Evolutionary conservation across 2,113 vertebrate genomes (phyloP), one percentile per base, ranked within the genome.

Genomic region (Atherinomorus stipes): DNA sequence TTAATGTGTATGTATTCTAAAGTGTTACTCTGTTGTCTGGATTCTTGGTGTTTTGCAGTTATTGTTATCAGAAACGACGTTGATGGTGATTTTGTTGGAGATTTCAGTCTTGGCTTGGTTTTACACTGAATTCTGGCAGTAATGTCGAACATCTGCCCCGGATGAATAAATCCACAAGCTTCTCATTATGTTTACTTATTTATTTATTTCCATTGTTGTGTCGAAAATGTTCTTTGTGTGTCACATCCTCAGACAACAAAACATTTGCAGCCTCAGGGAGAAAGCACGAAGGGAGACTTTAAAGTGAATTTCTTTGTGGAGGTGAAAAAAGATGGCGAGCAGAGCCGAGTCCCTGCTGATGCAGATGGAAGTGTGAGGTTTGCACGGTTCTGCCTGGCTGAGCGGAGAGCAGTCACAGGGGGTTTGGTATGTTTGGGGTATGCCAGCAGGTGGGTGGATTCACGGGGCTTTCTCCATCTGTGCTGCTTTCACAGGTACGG

Each of bases 361-460:
- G 84, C 68, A 70, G 80, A 83, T 70, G 66, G 71, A 84, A 85
- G 59, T 47, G 52, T 62, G 64, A 19, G 12, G 21, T 61, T 73
- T 69, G 72, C 63, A 73, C 58, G 76, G 76, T 68, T 79, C 64
- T 56, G 89, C 71, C 82, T 75, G 88, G 74, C 80, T 89, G 82
- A 88, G 75, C 72, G 64, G 67, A 58, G 83, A 83, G 82, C 78
- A 84, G 82, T 89, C 88, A 83, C 72, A 25, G 57, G 88, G 89
- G 88, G 74, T 81, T 85, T 79, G 76, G 85, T 75, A 63, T 78
- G 83, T 87, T 67, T 85, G 79, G 83, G 80, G 45, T 80, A 90
- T 88, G 87, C 78, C 71, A 69, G 61, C 1, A 18, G 12, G 84
- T 89, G 89, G 82, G 84, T 78, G 80, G 73, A 90, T 85, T 91